Evolutionary conservation across 2,113 vertebrate species (phyloP), one percentile per base, ranked within the genome.

Genomic region (Serilophus lunatus): DNA sequence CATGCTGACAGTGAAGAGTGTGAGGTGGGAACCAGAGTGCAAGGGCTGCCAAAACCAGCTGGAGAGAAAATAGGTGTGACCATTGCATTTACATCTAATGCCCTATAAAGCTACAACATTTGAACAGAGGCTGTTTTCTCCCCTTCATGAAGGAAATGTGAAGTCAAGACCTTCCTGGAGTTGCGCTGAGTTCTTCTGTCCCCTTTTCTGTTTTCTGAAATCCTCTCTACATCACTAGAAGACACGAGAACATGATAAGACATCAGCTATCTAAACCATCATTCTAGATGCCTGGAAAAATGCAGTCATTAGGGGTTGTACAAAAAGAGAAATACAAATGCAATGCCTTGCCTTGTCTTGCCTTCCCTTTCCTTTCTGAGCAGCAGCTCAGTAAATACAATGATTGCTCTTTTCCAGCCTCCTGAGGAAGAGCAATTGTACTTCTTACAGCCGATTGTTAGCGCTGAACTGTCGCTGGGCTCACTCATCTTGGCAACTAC

Each of bases 401-500:
- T 1, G 19, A 4, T 9, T 33, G 25, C 14, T 40, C 28, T 25
- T 42, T 45, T 45, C 84, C 51, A 54, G 44, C 16, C 10, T 8
- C 15, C 53, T 68, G 74, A 54, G 53, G 68, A 82, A 72, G 65
- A 77, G 82, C 59, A 82, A 57, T 92, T 92, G 61, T 65, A 90
- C 75, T 89, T 92, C 31, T 93, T 84, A 25, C 74, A 38, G 57
- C 44, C 88, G 49, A 57, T 63, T 61, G 24, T 95, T 95, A 97
- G 89, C 50, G 89, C 78, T 93, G 88, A 74, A 38, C 56, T 70
- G 88, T 49, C 94, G 86, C 96, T 70, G 70, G 86, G 75, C 79
- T 95, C 82, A n/a, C 94, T 97, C 82, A 76, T 90, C 68, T 85
- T 65, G 13, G 74, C 38, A 93, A 57, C 66, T 82, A 88, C 64